Evolutionary conservation across 2,888 invertebrate species (phyloP).

Genomic region (Aricia artaxerxes): DNA sequence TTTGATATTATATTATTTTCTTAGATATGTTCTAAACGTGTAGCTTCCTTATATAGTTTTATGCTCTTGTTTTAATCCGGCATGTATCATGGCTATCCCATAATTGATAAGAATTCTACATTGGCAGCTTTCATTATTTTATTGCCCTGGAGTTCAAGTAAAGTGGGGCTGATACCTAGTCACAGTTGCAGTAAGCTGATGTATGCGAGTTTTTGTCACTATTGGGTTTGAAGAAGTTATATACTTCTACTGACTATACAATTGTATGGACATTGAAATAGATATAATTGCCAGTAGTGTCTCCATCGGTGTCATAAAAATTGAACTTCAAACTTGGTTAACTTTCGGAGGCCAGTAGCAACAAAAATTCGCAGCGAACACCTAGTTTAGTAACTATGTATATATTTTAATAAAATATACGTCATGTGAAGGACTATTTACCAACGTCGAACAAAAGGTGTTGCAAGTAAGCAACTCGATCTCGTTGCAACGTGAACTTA

Average conservation of each 20-base stretch:
- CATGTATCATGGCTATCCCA: background rate
- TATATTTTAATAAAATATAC: background rate
- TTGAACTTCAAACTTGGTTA: background rate
- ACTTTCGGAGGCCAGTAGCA: background rate
- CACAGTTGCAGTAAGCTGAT: no score
- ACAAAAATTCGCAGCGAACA: background rate
- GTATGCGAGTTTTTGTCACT: no score
- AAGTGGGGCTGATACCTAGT: background rate
- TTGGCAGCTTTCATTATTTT: background rate
- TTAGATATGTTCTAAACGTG: background rate
- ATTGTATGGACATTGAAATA: no score
- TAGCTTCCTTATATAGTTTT: background rate
- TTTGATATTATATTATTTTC: slow-evolving; percentile 6
- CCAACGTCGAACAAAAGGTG: background rate
- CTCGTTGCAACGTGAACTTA: background rate
- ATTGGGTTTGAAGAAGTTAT: no score
- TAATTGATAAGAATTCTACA: no score
- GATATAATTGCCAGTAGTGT: no score
- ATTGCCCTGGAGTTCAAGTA: background rate
- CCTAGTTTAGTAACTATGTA: background rate
- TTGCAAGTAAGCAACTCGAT: background rate
- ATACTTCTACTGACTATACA: no score
- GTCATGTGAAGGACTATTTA: background rate
- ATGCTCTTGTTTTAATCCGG: background rate
- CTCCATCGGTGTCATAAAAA: no score